These are phyloP conservation scores for Andrena trimmerana DNA, from an alignment of 2,888 invertebrate genomes.

Conservation along the genomic window DNA sequence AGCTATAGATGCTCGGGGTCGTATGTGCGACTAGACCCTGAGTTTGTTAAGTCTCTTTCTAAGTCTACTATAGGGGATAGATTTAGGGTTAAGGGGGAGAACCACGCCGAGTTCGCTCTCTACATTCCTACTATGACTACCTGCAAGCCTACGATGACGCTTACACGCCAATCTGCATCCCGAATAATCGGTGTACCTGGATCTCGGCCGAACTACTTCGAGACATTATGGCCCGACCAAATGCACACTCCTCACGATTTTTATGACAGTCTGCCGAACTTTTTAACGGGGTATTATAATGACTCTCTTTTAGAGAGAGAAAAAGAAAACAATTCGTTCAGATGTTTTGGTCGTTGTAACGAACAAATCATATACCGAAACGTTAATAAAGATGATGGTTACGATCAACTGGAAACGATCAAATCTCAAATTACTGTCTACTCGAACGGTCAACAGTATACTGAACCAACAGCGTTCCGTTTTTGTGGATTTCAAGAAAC, in stretches of 20 bases:
- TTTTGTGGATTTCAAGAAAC: slow-evolving; percentile 22
- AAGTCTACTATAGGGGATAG: slow-evolving; percentile 83
- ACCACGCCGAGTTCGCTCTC: slow-evolving; percentile 78
- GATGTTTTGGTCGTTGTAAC: slow-evolving; percentile 29
- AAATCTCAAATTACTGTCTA: slow-evolving; percentile 25
- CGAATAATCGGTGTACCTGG: slow-evolving; percentile 84
- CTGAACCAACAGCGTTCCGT: slow-evolving; percentile 8
- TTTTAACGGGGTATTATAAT: slow-evolving; percentile 38
- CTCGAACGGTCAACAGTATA: background rate
- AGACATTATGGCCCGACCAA: slow-evolving; percentile 71
- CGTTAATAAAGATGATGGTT: slow-evolving; percentile 3
- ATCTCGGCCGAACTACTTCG: slow-evolving; percentile 77
- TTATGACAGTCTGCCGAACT: slow-evolving; percentile 39
- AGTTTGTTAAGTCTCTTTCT: slow-evolving; percentile 81
- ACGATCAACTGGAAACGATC: slow-evolving; percentile 31
- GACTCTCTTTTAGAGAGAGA: slow-evolving; percentile 41
- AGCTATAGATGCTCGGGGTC: slow-evolving; percentile 76
- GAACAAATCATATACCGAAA: slow-evolving; percentile 35
- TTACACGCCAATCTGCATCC: slow-evolving; percentile 84
- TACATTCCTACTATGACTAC: slow-evolving; percentile 85
- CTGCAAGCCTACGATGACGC: slow-evolving; percentile 85
- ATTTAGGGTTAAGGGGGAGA: slow-evolving; percentile 82
- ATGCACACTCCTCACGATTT: slow-evolving; percentile 63
- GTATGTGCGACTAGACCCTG: slow-evolving; percentile 62
- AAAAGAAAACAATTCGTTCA: slow-evolving; percentile 13